Evolutionary conservation across 2,113 vertebrate species (phyloP).

Genomic region (Hypocryptadius cinnamomeus): DNA sequence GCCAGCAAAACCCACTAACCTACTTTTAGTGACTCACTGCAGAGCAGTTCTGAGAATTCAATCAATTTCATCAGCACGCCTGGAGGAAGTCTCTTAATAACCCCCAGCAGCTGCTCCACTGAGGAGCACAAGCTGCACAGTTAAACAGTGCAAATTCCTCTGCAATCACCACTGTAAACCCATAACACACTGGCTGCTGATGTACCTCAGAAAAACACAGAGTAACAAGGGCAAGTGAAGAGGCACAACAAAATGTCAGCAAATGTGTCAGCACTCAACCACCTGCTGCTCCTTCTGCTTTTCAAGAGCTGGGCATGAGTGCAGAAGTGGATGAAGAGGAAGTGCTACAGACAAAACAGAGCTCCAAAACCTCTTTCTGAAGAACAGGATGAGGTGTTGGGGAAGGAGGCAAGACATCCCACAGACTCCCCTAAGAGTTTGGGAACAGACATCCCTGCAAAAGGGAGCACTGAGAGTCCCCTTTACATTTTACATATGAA

Average conservation of each 20-base stretch:
- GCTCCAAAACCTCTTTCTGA: neutral
- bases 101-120: neutral
- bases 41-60: constrained; percentile 23
- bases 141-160: neutral
- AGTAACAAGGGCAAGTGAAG: rapidly evolving
- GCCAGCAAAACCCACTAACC: neutral
- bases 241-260: neutral
- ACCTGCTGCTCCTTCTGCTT: neutral
- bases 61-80: neutral
- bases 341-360: neutral
- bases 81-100: neutral
- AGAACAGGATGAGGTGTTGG: neutral
- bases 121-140: neutral
- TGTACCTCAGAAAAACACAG: neutral
- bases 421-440: neutral
- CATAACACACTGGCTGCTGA: rapidly evolving
- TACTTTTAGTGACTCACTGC: neutral
- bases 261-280: neutral
- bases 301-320: neutral
- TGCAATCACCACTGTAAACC: neutral
- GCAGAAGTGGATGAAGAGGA: neutral
- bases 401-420: neutral
- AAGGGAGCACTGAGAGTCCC: neutral
- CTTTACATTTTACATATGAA: neutral
- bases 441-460: rapidly evolving